These are phyloP conservation scores for Latheticus oryzae DNA, from an alignment of 2,888 invertebrate species.

Conservation along the genomic window DNA sequence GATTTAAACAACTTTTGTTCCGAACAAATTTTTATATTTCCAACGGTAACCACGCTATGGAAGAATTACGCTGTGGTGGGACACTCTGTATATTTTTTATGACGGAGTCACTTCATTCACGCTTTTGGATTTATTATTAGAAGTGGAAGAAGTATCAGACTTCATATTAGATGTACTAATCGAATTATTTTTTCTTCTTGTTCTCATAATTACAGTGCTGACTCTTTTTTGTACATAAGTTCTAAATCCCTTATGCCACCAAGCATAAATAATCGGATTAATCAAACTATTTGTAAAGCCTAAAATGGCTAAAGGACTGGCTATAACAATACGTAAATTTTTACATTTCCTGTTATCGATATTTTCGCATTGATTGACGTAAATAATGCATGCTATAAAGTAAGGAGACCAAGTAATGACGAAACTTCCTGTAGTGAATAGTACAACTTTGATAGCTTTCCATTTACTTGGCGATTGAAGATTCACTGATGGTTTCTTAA, in stretches of 20 bases:
- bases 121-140: constrained; percentile 15
- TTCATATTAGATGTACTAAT: constrained; percentile 9
- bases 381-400: constrained; percentile 70
- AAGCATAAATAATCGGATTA: constrained; percentile 76
- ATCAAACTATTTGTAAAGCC: constrained; percentile 73
- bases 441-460: constrained; percentile 73
- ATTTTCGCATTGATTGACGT: constrained; percentile 62
- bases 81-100: too few species aligned
- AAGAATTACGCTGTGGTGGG: too few species aligned
- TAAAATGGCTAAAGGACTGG: constrained; percentile 71
- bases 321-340: constrained; percentile 67
- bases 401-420: constrained; percentile 74
- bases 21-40: too few species aligned
- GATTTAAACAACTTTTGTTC: too few species aligned
- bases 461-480: constrained; percentile 67
- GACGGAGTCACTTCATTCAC: too few species aligned
- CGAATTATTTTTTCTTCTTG: constrained; percentile 20
- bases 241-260: constrained; percentile 78
- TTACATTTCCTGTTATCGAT: constrained; percentile 63
- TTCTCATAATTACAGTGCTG: constrained; percentile 45
- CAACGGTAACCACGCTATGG: too few species aligned
- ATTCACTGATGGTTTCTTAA: constrained; percentile 46
- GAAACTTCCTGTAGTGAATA: constrained; percentile 72
- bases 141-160: not conserved
- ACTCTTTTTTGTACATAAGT: constrained; percentile 65